Percentiles rank a stretch among this genome's conserved stretches.
phyloP scores from a whole-genome alignment of 2,888 invertebrate species.

The Dendrolimus houi region DNA sequence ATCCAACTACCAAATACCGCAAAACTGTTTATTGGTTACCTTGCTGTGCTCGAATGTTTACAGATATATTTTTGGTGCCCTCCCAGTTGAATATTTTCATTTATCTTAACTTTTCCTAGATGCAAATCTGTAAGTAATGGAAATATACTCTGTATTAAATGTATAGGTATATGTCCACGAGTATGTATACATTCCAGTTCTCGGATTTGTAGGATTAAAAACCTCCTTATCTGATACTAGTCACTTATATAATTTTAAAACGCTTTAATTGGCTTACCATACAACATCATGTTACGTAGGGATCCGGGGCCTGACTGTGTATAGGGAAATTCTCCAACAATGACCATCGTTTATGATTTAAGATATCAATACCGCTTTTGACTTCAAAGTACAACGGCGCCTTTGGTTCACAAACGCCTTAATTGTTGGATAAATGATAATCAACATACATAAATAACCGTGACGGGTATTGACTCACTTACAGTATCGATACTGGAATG shows the following conservation, averaged over 20 bases:
- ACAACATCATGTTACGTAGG: constrained; percentile 9
- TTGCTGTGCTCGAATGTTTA: background rate
- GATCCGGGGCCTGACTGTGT: constrained; percentile 8
- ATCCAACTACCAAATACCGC: constrained; percentile 3
- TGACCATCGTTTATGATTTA: constrained; percentile 6
- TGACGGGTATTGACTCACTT: background rate
- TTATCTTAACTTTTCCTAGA: too few species aligned
- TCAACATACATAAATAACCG: background rate
- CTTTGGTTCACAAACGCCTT: constrained; percentile 13
- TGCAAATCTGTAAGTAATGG: too few species aligned
- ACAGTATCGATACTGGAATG: background rate
- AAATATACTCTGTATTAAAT: too few species aligned
- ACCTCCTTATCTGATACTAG: too few species aligned
- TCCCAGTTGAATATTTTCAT: too few species aligned
- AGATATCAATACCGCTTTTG: constrained; percentile 14
- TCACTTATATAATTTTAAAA: constrained; percentile 15
- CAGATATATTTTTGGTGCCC: background rate
- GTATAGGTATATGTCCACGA: too few species aligned
- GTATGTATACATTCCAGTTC: too few species aligned
- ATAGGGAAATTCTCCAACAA: constrained; percentile 10
- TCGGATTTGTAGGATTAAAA: too few species aligned
- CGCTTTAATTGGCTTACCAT: constrained; percentile 16
- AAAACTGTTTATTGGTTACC: background rate
- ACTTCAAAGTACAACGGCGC: constrained; percentile 16
- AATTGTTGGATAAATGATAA: background rate